These are phyloP conservation scores for Ophion costatus DNA, from an alignment of 2,888 invertebrate species.

Conservation along the genomic window DNA sequence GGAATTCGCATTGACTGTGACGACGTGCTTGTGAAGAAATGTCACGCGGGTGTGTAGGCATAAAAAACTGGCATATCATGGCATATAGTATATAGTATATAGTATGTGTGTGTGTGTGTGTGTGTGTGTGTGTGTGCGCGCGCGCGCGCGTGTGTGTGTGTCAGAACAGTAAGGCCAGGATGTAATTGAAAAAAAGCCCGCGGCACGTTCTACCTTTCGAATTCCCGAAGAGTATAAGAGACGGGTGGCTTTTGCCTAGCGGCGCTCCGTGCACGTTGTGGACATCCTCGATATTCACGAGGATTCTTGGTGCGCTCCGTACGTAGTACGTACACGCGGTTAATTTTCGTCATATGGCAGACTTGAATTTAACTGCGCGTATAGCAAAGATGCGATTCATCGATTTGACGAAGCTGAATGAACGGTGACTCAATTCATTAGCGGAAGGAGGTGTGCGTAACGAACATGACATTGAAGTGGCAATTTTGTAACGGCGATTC, in stretches of 20 bases:
- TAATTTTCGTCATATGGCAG: background rate
- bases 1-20: slow-evolving; percentile 54
- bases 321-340: background rate
- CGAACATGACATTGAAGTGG: background rate
- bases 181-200: slow-evolving; percentile 59
- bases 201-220: slow-evolving; percentile 65
- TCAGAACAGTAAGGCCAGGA: slow-evolving; percentile 41
- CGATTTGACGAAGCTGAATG: background rate
- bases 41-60: slow-evolving; percentile 70
- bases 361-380: background rate
- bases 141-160: too few relatives aligned
- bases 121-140: too few relatives aligned
- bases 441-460: background rate
- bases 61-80: slow-evolving; percentile 42
- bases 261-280: slow-evolving; percentile 35
- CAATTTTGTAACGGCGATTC: background rate
- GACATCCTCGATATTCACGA: slow-evolving; percentile 52
- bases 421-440: background rate
- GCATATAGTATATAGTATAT: slow-evolving; percentile 32
- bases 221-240: slow-evolving; percentile 41
- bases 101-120: background rate
- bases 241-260: slow-evolving; percentile 35
- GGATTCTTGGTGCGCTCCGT: background rate
- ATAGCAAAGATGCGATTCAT: background rate
- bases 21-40: slow-evolving; percentile 72